Evolutionary conservation across 2,113 vertebrate genomes (phyloP).

Genomic region (Actenoides hombroni): DNA sequence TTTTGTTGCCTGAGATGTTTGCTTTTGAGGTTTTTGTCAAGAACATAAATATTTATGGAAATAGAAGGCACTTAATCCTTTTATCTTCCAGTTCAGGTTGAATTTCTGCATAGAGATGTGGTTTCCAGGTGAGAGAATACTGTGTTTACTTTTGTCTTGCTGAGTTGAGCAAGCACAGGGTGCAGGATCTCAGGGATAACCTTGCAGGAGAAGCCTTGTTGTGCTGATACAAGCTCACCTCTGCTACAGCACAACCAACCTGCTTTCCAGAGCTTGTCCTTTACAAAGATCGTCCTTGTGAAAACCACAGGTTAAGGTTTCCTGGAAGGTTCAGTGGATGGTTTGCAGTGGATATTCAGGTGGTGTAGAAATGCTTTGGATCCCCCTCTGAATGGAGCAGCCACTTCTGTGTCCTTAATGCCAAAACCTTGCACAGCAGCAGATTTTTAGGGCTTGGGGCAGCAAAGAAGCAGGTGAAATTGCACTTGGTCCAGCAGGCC

Average conservation of each 20-base stretch:
- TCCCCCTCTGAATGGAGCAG: neutral
- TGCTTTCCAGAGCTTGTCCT: neutral
- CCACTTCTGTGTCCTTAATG: neutral
- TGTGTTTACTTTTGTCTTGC: neutral
- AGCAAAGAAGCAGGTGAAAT: neutral
- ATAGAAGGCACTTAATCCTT: neutral
- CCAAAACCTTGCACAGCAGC: neutral
- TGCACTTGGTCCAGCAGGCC: neutral
- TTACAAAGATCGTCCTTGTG: rapidly evolving
- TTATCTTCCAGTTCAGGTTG: neutral
- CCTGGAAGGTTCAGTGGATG: neutral
- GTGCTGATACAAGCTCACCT: neutral
- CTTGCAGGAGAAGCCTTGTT: neutral
- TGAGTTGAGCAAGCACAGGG: neutral
- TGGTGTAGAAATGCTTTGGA: neutral
- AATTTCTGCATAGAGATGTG: neutral
- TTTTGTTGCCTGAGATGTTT: neutral
- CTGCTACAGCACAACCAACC: neutral
- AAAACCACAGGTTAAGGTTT: neutral
- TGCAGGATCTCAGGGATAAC: neutral
- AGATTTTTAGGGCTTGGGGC: neutral
- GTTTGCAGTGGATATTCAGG: neutral
- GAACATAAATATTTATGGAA: neutral
- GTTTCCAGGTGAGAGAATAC: neutral
- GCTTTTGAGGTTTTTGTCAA: neutral